Evolutionary conservation across 1,140 invertebrate species (phyloP).

Genomic region (Brachionus koreanus): DNA sequence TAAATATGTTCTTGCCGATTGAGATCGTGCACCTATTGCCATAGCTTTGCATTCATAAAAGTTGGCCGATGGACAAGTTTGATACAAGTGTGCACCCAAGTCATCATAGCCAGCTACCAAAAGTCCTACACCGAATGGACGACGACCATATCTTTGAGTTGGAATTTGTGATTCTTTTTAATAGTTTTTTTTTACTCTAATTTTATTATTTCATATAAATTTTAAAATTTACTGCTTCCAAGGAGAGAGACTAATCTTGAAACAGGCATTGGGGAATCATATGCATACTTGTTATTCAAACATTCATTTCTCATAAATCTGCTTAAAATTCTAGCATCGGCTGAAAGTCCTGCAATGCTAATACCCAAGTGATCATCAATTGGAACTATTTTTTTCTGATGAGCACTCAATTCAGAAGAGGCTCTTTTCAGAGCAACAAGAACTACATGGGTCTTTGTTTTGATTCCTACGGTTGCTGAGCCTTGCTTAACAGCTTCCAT

Average conservation of each 20-base stretch:
- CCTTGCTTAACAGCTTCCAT: conserved; percentile 98
- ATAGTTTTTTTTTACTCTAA: conserved; percentile 38
- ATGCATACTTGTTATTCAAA: conserved; percentile 81
- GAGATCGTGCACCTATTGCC: conserved; percentile 96
- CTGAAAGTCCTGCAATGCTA: conserved; percentile 89
- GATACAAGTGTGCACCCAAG: conserved; percentile 89
- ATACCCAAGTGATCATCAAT: conserved; percentile 94
- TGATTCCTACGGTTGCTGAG: conserved; percentile 90
- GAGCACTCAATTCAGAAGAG: conserved; percentile 85
- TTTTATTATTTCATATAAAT: background rate
- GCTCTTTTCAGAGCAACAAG: conserved; percentile 92
- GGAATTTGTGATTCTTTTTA: conserved; percentile 81
- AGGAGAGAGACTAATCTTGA: conserved; percentile 75
- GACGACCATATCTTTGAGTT: conserved; percentile 90
- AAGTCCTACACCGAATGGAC: conserved; percentile 93
- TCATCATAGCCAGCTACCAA: conserved; percentile 93
- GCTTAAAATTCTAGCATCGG: conserved; percentile 88
- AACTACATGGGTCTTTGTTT: conserved; percentile 85
- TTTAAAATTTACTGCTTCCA: conserved; percentile 68
- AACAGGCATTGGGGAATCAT: conserved; percentile 75
- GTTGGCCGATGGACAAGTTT: conserved; percentile 95
- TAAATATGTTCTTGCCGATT: conserved; percentile 92
- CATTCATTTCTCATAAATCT: conserved; percentile 90
- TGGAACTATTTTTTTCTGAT: conserved; percentile 94
- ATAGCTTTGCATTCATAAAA: conserved; percentile 96